Conservation (phyloP, 2,797 vertebrate species). For the Manis javanica region DNA sequence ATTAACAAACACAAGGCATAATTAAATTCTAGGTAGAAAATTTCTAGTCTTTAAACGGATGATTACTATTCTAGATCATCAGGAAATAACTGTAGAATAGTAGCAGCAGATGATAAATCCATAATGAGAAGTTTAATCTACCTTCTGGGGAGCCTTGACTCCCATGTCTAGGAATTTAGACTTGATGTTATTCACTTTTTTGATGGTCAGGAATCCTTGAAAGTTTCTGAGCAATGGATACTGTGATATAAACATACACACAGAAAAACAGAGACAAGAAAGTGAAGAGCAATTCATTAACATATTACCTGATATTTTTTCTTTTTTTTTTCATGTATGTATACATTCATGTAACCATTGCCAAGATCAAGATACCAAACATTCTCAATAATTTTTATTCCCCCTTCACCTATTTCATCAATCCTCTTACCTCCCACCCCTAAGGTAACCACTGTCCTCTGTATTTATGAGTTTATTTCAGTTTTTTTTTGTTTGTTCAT, state of each 20-base stretch:
- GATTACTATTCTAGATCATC: neutral
- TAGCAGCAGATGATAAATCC: neutral
- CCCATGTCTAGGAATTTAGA: neutral
- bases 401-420: too few relatives aligned
- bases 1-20: neutral
- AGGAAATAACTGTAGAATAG: neutral
- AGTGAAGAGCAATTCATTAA: neutral
- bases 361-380: too few relatives aligned
- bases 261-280: neutral
- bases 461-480: too few relatives aligned
- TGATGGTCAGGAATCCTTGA: neutral
- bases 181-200: neutral
- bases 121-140: neutral
- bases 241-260: neutral
- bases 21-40: neutral
- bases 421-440: too few relatives aligned
- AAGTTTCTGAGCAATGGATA: neutral
- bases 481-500: too few relatives aligned
- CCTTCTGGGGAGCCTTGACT: neutral
- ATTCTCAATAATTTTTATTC: too few relatives aligned
- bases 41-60: neutral
- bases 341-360: too few relatives aligned
- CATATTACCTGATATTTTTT: neutral
- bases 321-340: too few relatives aligned
- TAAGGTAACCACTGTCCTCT: too few relatives aligned